Base-by-base conservation (phyloP, 2,888 invertebrate genomes). In the Cheilosia soror region DNA sequence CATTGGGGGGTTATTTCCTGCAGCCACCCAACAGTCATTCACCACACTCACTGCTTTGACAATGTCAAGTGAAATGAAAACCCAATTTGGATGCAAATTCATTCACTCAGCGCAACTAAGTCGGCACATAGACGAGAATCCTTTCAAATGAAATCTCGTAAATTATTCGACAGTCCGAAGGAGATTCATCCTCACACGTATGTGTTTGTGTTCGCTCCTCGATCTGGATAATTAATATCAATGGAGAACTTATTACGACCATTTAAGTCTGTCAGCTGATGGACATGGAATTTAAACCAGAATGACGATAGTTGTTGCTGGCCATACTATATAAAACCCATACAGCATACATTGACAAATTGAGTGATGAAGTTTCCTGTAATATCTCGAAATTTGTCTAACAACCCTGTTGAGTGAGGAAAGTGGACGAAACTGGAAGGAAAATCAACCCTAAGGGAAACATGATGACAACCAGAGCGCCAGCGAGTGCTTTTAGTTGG, bases 61-160 rank as follows among this genome's bases (percentile, higher is more conserved):
- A 5, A 62, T 60, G 71, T 44, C 27, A 53, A 62, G 51, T 65
- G 47, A 63, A 78, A 75, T 47, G 84, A 75, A 71, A 81, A 81
- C 66, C 71, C 63, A 55, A 76, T 85, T 85, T 79, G 20, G n/a
- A 81, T 85, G 81, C 72, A 81, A 85, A 85, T 85, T 77, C 71
- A 79, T 76, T 71, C 65, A 55, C 27, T 62, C 53, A 49, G 27
- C n/a, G 44, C 42, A 57, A 27, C 57, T 60, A 27, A 68, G 68
- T 40, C 29, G 57, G 20, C 20, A 66, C 58, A 66, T 55, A 78
- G 37, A 31, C 27, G 25, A 5, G 25, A n/a, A 37, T 44, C 73
- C 47, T 11, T 66, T 47, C 7, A 72, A 84, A 66, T 75, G 55
- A 55, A 76, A 80, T 71, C 84, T 80, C 62, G 55, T 85, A 85